Conservation (phyloP, 1,140 invertebrate species). For the Drosophila nasuta region DNA sequence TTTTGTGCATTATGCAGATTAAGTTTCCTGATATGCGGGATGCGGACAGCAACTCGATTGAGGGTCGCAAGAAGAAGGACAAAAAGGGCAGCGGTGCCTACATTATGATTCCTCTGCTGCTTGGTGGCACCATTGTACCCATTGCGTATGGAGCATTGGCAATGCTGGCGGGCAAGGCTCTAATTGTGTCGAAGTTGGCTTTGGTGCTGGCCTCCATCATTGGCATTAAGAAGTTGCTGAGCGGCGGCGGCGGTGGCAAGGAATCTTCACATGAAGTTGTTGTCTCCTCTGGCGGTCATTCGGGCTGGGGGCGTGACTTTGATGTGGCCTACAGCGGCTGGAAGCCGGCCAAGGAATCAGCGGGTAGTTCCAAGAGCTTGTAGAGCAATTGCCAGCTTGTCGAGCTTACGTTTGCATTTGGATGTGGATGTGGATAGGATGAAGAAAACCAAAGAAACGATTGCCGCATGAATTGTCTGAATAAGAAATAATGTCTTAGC, state of each 20-base stretch:
- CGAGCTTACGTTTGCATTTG: conserved; percentile 65
- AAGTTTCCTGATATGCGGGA: conserved; percentile 69
- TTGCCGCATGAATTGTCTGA: conserved; percentile 75
- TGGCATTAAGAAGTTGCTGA: conserved; percentile 92
- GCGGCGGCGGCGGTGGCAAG: conserved; percentile 87
- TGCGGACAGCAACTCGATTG: conserved; percentile 53
- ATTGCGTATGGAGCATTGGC: conserved; percentile 92
- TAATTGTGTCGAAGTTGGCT: conserved; percentile 93
- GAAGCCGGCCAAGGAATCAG: conserved; percentile 83
- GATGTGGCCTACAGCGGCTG: conserved; percentile 88
- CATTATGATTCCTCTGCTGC: conserved; percentile 90
- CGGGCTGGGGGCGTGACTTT: conserved; percentile 90
- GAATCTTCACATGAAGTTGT: conserved; percentile 90
- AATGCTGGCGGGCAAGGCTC: conserved; percentile 92
- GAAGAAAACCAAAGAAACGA: conserved; percentile 73
- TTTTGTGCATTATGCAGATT: conserved; percentile 39
- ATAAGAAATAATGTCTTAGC: conserved; percentile 68
- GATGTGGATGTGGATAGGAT: conserved; percentile 11
- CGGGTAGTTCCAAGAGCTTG: conserved; percentile 69
- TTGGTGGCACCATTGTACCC: conserved; percentile 91
- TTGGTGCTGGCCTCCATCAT: conserved; percentile 92
- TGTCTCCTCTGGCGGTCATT: conserved; percentile 88
- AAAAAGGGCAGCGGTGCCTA: conserved; percentile 90
- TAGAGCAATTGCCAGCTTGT: conserved; percentile 38
- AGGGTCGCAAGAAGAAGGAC: conserved; percentile 85